Evolutionary conservation across 2,888 invertebrate species (phyloP).

Genomic region (Athrips mouffetella): DNA sequence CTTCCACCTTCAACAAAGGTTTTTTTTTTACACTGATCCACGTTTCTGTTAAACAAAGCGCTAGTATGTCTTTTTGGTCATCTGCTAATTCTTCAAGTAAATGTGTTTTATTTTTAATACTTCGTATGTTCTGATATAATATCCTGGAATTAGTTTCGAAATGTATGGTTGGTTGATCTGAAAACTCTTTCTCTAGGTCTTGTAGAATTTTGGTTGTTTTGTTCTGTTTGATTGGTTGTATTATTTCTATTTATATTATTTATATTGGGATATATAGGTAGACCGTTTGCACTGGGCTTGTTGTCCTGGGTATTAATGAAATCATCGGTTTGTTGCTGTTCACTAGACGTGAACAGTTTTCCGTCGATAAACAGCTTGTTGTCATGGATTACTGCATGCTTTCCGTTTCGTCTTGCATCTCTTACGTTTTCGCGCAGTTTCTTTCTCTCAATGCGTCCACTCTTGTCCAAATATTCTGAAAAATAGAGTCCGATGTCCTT

Average conservation of each 20-base stretch:
- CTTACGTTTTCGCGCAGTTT: slow-evolving; percentile 1
- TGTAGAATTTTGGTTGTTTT: background rate
- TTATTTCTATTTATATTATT: background rate
- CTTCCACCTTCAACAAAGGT: slow-evolving; percentile 9
- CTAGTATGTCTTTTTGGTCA: slow-evolving; percentile 12
- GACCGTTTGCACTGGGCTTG: too few species aligned
- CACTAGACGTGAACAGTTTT: too few species aligned
- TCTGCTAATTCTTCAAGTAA: slow-evolving; percentile 15
- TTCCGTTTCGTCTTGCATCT: slow-evolving; percentile 5
- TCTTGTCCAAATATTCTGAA: slow-evolving; percentile 14
- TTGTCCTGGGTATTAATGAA: too few species aligned
- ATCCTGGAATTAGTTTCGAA: background rate
- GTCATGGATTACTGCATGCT: background rate
- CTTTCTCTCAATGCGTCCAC: slow-evolving; percentile 5
- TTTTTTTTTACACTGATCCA: slow-evolving; percentile 17
- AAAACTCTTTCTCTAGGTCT: too few species aligned
- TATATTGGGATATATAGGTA: background rate
- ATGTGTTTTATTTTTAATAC: background rate
- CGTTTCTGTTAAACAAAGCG: slow-evolving; percentile 18
- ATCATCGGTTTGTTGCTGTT: too few species aligned
- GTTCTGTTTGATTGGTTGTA: background rate
- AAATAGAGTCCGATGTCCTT: slow-evolving; percentile 15
- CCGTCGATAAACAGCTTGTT: too few species aligned
- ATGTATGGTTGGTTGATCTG: background rate
- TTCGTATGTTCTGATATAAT: background rate